phyloP scores from a whole-genome alignment of 35 echinoderm and acorn worm species.

The Apostichopus californicus region DNA sequence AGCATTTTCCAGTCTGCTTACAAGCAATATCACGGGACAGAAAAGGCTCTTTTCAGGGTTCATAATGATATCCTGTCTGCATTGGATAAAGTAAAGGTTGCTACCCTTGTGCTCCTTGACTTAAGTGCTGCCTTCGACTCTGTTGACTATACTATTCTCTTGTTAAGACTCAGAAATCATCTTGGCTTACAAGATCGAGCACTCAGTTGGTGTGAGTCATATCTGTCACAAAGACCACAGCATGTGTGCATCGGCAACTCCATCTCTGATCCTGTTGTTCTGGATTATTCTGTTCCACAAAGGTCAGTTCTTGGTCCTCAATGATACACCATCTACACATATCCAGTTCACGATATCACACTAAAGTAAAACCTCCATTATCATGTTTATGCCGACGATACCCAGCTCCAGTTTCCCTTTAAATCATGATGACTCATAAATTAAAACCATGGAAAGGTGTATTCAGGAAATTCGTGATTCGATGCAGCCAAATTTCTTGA shows the following conservation, averaged over 20 bases:
- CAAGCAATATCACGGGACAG: constrained; percentile 45
- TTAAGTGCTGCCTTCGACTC: too few species aligned
- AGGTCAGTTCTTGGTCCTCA: neutral
- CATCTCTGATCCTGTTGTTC: too few species aligned
- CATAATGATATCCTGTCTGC: constrained; percentile 63
- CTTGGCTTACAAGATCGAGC: too few species aligned
- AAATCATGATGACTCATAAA: neutral
- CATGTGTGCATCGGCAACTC: constrained; percentile 32
- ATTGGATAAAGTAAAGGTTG: constrained; percentile 42
- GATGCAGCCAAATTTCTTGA: too few species aligned
- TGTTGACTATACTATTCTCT: neutral
- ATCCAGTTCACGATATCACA: constrained; percentile 61
- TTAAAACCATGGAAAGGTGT: too few species aligned
- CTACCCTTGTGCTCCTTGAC: constrained; percentile 1
- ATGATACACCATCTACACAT: constrained; percentile 51
- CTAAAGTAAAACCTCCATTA: constrained; percentile 14
- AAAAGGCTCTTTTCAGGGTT: constrained; percentile 52
- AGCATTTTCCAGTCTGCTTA: constrained; percentile 47
- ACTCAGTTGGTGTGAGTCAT: neutral
- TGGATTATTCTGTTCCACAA: too few species aligned
- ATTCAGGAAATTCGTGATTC: too few species aligned
- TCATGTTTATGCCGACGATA: neutral
- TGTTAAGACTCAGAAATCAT: neutral
- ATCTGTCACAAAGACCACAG: constrained; percentile 56
- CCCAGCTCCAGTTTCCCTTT: neutral